These are phyloP conservation scores for Corydoras sp. DNA, from an alignment of 2,113 vertebrate genomes.

Conservation along the genomic window DNA sequence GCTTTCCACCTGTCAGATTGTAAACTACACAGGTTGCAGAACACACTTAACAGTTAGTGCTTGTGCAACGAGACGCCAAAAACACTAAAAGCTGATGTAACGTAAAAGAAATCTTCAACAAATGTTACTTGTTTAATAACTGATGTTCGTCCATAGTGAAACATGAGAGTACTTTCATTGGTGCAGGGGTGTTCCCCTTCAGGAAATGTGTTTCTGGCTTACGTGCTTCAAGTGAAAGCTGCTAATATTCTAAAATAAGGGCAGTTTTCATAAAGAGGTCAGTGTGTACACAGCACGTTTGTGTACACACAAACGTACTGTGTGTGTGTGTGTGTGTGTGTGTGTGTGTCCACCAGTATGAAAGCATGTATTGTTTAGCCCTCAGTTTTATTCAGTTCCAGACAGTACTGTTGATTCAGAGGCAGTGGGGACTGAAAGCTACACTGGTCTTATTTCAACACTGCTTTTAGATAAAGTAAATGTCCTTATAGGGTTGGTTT, in stretches of 20 bases:
- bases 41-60: background rate
- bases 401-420: background rate
- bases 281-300: conserved; percentile 15
- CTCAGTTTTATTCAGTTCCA: background rate
- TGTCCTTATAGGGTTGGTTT: background rate
- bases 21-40: background rate
- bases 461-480: background rate
- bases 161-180: background rate
- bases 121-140: too few species aligned
- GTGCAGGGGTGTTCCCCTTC: background rate
- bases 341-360: background rate
- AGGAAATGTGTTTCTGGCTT: background rate
- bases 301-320: conserved; percentile 6
- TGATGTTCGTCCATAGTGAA: conserved; percentile 14
- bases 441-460: background rate
- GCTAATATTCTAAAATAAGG: background rate
- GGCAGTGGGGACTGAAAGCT: background rate
- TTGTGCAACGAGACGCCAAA: too few species aligned
- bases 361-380: conserved; percentile 23
- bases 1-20: background rate
- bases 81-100: background rate
- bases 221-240: background rate
- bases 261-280: conserved; percentile 13
- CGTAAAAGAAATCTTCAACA: background rate
- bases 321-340: conserved; percentile 8